These are phyloP conservation scores for Nephrotoma guestfalica DNA, from an alignment of 2,888 invertebrate genomes.

Conservation along the genomic window DNA sequence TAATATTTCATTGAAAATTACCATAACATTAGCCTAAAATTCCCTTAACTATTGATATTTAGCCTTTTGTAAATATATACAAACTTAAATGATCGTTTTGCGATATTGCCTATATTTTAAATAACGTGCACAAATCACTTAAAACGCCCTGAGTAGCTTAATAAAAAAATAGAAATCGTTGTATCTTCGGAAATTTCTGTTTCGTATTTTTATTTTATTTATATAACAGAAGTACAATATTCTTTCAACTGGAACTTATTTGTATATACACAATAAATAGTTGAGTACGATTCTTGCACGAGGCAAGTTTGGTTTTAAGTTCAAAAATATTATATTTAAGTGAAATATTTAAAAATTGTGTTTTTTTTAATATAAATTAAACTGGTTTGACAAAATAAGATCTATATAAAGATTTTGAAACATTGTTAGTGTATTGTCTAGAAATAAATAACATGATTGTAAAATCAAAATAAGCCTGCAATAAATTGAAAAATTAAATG, in stretches of 20 bases:
- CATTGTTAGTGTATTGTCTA: background rate
- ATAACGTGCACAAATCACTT: background rate
- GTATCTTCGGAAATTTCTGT: background rate
- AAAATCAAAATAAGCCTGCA: background rate
- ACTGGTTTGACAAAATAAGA: background rate
- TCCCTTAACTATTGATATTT: too few relatives aligned
- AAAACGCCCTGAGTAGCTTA: background rate
- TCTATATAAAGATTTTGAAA: background rate
- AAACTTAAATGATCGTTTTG: too few relatives aligned
- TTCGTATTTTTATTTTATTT: background rate
- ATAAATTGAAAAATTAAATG: background rate
- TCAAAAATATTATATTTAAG: background rate
- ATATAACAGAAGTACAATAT: background rate
- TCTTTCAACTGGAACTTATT: background rate
- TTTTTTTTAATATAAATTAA: background rate
- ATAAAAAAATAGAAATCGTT: background rate
- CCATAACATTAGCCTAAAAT: too few relatives aligned
- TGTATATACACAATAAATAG: background rate
- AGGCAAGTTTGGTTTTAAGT: background rate
- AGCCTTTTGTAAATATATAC: too few relatives aligned
- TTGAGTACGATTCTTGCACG: background rate
- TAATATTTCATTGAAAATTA: too few relatives aligned
- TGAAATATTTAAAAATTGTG: background rate
- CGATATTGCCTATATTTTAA: background rate
- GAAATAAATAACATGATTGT: background rate